Conservation (phyloP, 2,888 invertebrate species). For the Laothoe populi region DNA sequence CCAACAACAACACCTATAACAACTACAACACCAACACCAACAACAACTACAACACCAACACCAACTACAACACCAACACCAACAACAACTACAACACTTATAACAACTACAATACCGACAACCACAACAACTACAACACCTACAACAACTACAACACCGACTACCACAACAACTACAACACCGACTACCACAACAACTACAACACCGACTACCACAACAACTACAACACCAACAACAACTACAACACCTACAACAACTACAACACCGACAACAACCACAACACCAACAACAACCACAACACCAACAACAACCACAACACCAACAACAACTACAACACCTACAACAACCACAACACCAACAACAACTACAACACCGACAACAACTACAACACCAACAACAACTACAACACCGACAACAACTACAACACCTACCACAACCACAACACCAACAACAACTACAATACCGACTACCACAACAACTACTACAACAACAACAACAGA, state of each 20-base stretch:
- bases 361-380: conserved; percentile 2
- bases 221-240: conserved; percentile 33
- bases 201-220: conserved; percentile 28
- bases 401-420: conserved; percentile 23
- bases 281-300: conserved; percentile 11
- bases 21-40: conserved; percentile 14
- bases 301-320: conserved; percentile 22
- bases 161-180: conserved; percentile 10
- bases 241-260: conserved; percentile 9
- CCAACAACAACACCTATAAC: conserved; percentile 30
- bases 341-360: conserved; percentile 9
- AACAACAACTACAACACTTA: conserved; percentile 31
- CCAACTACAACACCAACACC: conserved; percentile 27
- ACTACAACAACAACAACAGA: conserved; percentile 30
- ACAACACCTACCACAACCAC: conserved; percentile 31
- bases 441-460: conserved; percentile 29
- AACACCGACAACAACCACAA: conserved; percentile 1
- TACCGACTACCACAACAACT: conserved; percentile 31
- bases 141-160: not conserved
- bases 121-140: conserved; percentile 5
- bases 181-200: conserved; percentile 28
- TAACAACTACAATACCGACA: conserved; percentile 17
- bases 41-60: conserved; percentile 30
- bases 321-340: conserved; percentile 26
- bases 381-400: conserved; percentile 1